Conservation (phyloP, 2,797 vertebrate species). For the Parotocinclus haroldoi region DNA sequence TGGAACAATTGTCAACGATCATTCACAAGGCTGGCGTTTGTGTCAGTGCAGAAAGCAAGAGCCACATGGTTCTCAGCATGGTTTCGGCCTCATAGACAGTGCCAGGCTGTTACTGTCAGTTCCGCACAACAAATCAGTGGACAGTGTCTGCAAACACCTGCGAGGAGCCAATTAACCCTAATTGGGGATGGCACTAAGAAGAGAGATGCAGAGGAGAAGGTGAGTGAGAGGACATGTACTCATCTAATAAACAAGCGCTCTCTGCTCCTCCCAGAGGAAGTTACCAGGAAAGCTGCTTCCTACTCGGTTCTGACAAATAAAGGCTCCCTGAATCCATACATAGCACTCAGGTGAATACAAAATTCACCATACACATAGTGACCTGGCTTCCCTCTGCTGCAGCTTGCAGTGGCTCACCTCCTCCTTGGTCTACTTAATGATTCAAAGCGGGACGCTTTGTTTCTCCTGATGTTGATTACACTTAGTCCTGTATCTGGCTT, state of each 20-base stretch:
- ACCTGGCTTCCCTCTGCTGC: conserved; percentile 4
- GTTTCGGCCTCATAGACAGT: conserved; percentile 31
- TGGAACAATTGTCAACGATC: conserved; percentile 34
- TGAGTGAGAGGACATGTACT: conserved; percentile 40
- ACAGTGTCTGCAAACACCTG: conserved; percentile 31
- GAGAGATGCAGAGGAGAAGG: conserved; percentile 33
- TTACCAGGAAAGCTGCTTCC: conserved; percentile 13
- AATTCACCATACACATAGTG: neutral
- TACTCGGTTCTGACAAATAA: conserved; percentile 4
- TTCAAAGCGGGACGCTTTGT: conserved; percentile 9
- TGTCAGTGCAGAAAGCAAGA: conserved; percentile 9
- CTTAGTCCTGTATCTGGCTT: conserved; percentile 25
- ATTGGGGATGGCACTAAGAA: conserved; percentile 30
- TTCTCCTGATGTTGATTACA: conserved; percentile 34
- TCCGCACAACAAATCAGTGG: conserved; percentile 35
- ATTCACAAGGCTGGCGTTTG: conserved; percentile 16
- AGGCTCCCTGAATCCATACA: conserved; percentile 9
- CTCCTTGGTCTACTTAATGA: conserved; percentile 21
- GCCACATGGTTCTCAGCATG: conserved; percentile 23
- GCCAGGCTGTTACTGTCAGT: conserved; percentile 24
- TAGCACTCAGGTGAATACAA: conserved; percentile 3
- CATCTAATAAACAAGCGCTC: conserved; percentile 38
- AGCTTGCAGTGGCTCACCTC: conserved; percentile 14
- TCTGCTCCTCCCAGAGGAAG: conserved; percentile 33
- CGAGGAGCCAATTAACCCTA: conserved; percentile 37